phyloP scores from a whole-genome alignment of 2,797 vertebrate species.

The Crax fasciolata region DNA sequence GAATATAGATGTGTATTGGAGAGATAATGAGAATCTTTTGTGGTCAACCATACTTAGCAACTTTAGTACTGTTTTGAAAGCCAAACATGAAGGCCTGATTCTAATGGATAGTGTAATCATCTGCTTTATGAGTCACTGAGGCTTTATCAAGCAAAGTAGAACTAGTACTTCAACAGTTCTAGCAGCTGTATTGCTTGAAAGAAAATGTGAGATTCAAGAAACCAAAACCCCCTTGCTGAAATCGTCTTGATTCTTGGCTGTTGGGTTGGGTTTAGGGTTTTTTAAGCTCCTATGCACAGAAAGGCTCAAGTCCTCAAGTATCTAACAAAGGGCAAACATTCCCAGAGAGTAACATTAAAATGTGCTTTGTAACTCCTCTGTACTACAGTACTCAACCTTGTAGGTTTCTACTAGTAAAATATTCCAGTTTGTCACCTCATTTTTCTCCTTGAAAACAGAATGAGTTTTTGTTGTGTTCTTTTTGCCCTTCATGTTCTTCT shows the following conservation, averaged over 20 bases:
- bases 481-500: not conserved
- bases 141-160: conserved; percentile 5
- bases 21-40: not conserved
- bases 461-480: not conserved
- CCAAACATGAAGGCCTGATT: not conserved
- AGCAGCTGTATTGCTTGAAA: not conserved
- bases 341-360: not conserved
- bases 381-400: not conserved
- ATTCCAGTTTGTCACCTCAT: not conserved
- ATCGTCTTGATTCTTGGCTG: not conserved
- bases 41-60: not conserved
- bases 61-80: not conserved
- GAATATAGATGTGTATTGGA: not conserved
- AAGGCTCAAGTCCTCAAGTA: not conserved
- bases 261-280: not conserved
- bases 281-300: not conserved
- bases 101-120: not conserved
- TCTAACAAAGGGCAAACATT: not conserved
- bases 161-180: not conserved
- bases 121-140: not conserved
- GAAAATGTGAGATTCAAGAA: not conserved
- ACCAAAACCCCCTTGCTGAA: not conserved
- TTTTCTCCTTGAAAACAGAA: not conserved
- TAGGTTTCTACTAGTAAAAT: not conserved
- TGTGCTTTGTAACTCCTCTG: not conserved